Evolutionary conservation across 1,140 invertebrate species (phyloP), one percentile per base, ranked within the genome.

Genomic region (Drosophila sp.): DNA sequence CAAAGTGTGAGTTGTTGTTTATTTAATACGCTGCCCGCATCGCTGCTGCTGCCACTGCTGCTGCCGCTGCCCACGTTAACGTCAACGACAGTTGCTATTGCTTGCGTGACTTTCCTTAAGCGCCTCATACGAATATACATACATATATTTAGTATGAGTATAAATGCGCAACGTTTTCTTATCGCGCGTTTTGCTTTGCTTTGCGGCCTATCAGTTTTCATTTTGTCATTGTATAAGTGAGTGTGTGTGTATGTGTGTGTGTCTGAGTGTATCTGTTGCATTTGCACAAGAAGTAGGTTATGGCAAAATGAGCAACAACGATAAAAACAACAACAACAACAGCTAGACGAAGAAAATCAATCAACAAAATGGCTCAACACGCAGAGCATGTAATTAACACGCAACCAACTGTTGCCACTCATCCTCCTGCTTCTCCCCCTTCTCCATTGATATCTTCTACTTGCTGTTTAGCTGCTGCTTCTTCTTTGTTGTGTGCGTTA

Each of bases 141-240:
- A n/a, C n/a, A n/a, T n/a, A n/a, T n/a, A n/a, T n/a, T 8, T 38
- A 36, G 29, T 46, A 29, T 11, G 46, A 71, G 48, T 78, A 71
- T 73, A 78, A 82, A 86, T 86, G 83, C 82, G 83, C 82, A 89
- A 74, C 78, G 79, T 82, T 89, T 86, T 70, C 82, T 86, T 86
- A 89, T 86, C 82, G 62, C 80, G 27, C 50, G 46, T 62, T 64
- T 81, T 78, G 66, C 72, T 75, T 75, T 62, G 29, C 61, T 40
- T 71, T 21, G 21, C 29, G 53, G 62, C 74, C 75, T 77, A 77
- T 78, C 75, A 78, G 72, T 78, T 75, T 76, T 57, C 50, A 46
- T 69, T 56, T 63, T 50, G 45, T 56, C 27, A 27, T 18, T 57
- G 16, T 34, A 13, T 48, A 13, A 25, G 18, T 7, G 36, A 25